Evolutionary conservation across 35 echinoderm and acorn worm species (phyloP).

Genomic region (Heliocidaris erythrogramma): DNA sequence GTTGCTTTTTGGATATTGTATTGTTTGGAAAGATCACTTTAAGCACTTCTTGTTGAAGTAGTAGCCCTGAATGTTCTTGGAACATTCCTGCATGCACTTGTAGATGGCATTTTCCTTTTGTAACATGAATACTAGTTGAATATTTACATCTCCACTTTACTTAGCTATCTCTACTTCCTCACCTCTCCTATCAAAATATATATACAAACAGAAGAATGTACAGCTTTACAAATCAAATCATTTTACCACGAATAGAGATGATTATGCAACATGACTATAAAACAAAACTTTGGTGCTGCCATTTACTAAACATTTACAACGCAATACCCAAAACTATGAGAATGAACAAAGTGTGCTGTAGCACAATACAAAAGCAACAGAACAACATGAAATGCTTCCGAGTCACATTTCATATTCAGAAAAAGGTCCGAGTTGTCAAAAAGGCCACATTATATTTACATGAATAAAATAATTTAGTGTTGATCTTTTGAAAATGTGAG

Average conservation of each 20-base stretch:
- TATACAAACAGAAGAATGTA: conserved; percentile 1
- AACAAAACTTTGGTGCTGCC: background rate
- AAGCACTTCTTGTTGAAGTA: background rate
- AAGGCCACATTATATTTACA: conserved; percentile 8
- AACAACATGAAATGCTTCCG: background rate
- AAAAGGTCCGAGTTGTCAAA: background rate
- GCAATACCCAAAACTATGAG: too few relatives aligned
- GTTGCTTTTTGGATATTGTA: background rate
- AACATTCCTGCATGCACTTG: background rate
- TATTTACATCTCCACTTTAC: background rate
- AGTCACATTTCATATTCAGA: background rate
- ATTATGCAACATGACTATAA: background rate
- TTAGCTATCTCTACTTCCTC: background rate
- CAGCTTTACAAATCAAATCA: conserved; percentile 5
- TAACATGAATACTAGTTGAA: background rate
- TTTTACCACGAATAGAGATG: background rate
- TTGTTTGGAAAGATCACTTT: background rate
- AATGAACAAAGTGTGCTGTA: too few relatives aligned
- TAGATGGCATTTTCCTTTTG: background rate
- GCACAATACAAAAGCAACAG: background rate
- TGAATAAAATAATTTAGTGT: background rate
- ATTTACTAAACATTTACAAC: background rate
- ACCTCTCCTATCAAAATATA: background rate
- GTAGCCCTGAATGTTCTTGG: background rate
- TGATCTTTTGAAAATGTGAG: background rate